Evolutionary conservation across 1,140 invertebrate species (phyloP).

Genomic region (Leptonema lineaticorne): DNA sequence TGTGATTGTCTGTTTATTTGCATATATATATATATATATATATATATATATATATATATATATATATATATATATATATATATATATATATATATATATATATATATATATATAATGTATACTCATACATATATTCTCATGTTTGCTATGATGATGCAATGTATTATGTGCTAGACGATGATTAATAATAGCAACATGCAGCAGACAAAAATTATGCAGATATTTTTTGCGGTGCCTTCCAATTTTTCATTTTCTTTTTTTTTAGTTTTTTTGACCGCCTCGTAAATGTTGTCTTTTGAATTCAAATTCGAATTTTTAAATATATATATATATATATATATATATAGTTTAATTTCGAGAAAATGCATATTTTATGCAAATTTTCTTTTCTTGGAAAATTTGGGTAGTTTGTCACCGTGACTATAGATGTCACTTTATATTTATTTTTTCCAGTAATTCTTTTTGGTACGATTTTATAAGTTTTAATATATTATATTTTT

Average conservation of each 20-base stretch:
- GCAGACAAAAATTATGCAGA: background rate
- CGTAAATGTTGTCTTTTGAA: background rate
- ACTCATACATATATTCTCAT: too few relatives aligned
- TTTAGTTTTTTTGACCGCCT: background rate
- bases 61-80: too few relatives aligned
- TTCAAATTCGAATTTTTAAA: background rate
- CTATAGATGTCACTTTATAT: background rate
- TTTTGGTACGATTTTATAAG: too few relatives aligned
- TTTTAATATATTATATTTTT: too few relatives aligned
- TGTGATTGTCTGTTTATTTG: background rate
- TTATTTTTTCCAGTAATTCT: too few relatives aligned
- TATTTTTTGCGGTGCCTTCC: background rate
- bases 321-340: background rate
- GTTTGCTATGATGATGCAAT: conserved; percentile 13
- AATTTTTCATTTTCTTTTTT: background rate
- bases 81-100: too few relatives aligned
- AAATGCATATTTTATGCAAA: background rate
- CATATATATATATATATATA: too few relatives aligned
- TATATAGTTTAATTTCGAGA: background rate
- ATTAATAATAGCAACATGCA: conserved; percentile 5
- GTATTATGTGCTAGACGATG: background rate
- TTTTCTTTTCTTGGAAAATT: background rate
- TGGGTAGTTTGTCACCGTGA: background rate
- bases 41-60: too few relatives aligned
- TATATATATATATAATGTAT: too few relatives aligned